Evolutionary conservation across 2,888 invertebrate genomes (phyloP), one percentile per base, ranked within the genome.

Genomic region (Caenorhabditis sp.): DNA sequence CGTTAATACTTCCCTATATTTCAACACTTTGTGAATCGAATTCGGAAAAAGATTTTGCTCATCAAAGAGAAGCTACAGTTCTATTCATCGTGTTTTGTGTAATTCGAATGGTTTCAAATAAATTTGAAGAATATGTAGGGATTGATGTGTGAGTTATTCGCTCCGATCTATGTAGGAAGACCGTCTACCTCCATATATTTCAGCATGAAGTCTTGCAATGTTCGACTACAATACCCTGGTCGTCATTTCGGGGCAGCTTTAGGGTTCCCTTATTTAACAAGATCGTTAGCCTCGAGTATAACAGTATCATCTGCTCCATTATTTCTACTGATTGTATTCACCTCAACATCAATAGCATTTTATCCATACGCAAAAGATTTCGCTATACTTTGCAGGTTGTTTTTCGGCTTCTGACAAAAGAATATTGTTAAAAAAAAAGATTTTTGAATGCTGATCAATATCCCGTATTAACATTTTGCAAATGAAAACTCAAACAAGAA

Each of bases 291-390:
- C 0, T 63, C 54, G 1, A 72, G 64, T 20, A 64, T 74, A 49
- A 65, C 67, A 53, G 52, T 78, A 3, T 64, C 63, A 3, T 66
- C 74, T 26, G 69, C 69, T 36, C 76, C 74, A 1, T 57, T 78
- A 17, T 67, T 78, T 17, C 54, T 73, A 2, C 64, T 70, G 14
- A 74, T 75, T 31, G 60, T 79, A 7, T 77, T 70, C 36, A 59
- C 72, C n/a, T 79, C 79, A 8, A 73, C 79, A 2, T 67, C 72
- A 0, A 70, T 79, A 23, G 74, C 79, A 3, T 77, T 79, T 49
- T 79, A 76, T 60, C 79, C 79, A 1, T 79, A 76, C 52, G 69
- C 64, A 7, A 76, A 77, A 50, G 79, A 79, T 59, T 70, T 78
- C 23, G 60, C 67, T 1, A 64, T 69, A 20, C 53, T 73, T 43